These are phyloP conservation scores for Hirtodrosophila confusa DNA, from an alignment of 2,888 invertebrate species.

Conservation along the genomic window DNA sequence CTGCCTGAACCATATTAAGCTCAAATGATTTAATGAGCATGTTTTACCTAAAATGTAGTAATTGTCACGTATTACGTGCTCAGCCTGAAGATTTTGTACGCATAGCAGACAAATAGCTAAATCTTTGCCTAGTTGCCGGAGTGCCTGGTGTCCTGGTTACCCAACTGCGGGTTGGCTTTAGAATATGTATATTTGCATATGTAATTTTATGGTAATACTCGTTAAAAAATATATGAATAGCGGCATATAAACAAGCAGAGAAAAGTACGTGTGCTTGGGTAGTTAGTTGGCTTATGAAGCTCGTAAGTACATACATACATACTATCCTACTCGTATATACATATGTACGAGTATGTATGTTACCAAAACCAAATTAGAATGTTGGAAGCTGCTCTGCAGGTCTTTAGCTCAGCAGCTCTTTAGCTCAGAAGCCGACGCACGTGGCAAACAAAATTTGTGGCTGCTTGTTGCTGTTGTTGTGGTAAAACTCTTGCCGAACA, in stretches of 20 bases:
- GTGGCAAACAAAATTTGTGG: conserved; percentile 61
- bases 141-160: conserved; percentile 32
- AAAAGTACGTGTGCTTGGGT: conserved; percentile 47
- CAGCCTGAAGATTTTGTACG: conserved; percentile 66
- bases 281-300: conserved; percentile 57
- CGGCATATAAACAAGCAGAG: conserved; percentile 50
- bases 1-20: conserved; percentile 54
- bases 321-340: not conserved
- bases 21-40: conserved; percentile 79
- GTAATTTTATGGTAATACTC: conserved; percentile 78
- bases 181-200: conserved; percentile 78
- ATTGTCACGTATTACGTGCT: conserved; percentile 80
- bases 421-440: conserved; percentile 43
- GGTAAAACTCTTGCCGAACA: conserved; percentile 71
- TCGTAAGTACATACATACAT: conserved; percentile 1
- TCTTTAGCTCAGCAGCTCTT: conserved; percentile 32
- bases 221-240: conserved; percentile 69
- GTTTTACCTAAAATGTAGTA: conserved; percentile 78
- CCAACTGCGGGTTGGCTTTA: conserved; percentile 24
- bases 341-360: conserved; percentile 4
- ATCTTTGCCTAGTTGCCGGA: conserved; percentile 53
- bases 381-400: conserved; percentile 36
- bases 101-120: conserved; percentile 71
- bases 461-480: conserved; percentile 48
- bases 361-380: conserved; percentile 61